phyloP scores from a whole-genome alignment of 2,888 invertebrate genomes.

The Drosophila koepferae region DNA sequence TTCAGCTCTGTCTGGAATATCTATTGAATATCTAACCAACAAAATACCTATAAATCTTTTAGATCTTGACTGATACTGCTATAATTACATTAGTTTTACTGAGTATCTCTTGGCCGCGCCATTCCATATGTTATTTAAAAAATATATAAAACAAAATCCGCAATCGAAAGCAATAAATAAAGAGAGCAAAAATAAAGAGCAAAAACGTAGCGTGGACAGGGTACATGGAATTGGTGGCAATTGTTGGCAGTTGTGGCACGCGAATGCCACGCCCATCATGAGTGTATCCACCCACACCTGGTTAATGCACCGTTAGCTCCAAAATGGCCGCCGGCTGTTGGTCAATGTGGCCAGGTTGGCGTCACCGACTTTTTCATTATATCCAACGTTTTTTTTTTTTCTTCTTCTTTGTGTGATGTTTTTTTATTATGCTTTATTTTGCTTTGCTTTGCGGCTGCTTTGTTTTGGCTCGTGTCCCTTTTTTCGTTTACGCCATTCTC shows the following conservation, averaged over 20 bases:
- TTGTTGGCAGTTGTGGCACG: slow-evolving; percentile 71
- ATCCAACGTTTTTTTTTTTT: slow-evolving; percentile 19
- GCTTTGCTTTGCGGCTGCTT: slow-evolving; percentile 68
- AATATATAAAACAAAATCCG: slow-evolving; percentile 57
- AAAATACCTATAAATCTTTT: neutral
- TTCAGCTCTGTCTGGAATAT: neutral
- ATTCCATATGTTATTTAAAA: slow-evolving; percentile 12
- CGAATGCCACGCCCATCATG: slow-evolving; percentile 52
- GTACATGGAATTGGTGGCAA: slow-evolving; percentile 64
- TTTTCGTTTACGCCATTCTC: slow-evolving; percentile 81
- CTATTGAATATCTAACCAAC: neutral
- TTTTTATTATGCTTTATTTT: slow-evolving; percentile 12
- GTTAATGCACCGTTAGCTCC: slow-evolving; percentile 70
- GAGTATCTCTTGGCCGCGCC: slow-evolving; percentile 25
- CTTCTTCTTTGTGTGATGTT: slow-evolving; percentile 23
- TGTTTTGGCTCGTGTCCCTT: slow-evolving; percentile 77
- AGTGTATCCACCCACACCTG: slow-evolving; percentile 53
- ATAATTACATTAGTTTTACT: neutral
- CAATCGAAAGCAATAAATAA: slow-evolving; percentile 27
- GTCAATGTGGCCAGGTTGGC: slow-evolving; percentile 80
- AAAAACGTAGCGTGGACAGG: slow-evolving; percentile 29
- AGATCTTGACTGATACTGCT: neutral
- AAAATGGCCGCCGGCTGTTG: slow-evolving; percentile 77
- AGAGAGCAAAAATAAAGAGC: no score
- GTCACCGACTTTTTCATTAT: slow-evolving; percentile 68